A percentile compares a stretch with the other conserved stretches of the same genome.
phyloP scores from a whole-genome alignment of 2,888 invertebrate species.

The Polydrusus pterygomalis region DNA sequence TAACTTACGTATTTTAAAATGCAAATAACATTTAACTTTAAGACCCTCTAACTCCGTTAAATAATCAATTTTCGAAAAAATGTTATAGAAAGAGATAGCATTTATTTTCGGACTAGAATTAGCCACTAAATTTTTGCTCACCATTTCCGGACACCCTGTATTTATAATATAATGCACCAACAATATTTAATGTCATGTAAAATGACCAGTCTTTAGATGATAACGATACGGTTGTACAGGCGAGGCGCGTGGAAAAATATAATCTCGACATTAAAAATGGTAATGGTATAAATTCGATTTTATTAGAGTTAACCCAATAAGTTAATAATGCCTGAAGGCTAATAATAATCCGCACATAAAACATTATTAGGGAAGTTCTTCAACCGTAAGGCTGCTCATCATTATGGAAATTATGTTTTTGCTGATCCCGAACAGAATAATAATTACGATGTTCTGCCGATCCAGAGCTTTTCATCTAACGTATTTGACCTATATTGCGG shows the following conservation, averaged over 20 bases:
- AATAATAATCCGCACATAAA: constrained; percentile 17
- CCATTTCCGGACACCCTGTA: too few relatives aligned
- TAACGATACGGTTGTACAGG: too few relatives aligned
- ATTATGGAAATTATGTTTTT: constrained; percentile 17
- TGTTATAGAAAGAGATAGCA: too few relatives aligned
- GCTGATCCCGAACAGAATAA: constrained; percentile 18
- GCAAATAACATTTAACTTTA: too few relatives aligned
- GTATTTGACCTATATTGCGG: background rate
- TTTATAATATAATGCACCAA: background rate
- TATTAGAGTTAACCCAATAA: constrained; percentile 59
- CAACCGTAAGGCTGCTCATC: constrained; percentile 13
- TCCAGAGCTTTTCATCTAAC: background rate
- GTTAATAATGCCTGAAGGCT: constrained; percentile 11
- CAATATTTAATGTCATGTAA: too few relatives aligned
- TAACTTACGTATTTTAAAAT: too few relatives aligned
- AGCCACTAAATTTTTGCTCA: too few relatives aligned
- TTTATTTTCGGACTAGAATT: too few relatives aligned
- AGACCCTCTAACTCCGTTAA: too few relatives aligned
- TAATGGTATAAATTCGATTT: constrained; percentile 65
- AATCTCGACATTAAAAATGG: constrained; percentile 66
- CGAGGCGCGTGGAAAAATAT: too few relatives aligned
- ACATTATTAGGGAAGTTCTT: constrained; percentile 19
- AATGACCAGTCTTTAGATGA: too few relatives aligned
- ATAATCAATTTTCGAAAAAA: too few relatives aligned
- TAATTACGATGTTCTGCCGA: background rate